Percentiles rank a stretch among this genome's conserved stretches.
Conservation (phyloP, 2,113 vertebrate genomes). For the Serilophus lunatus region DNA sequence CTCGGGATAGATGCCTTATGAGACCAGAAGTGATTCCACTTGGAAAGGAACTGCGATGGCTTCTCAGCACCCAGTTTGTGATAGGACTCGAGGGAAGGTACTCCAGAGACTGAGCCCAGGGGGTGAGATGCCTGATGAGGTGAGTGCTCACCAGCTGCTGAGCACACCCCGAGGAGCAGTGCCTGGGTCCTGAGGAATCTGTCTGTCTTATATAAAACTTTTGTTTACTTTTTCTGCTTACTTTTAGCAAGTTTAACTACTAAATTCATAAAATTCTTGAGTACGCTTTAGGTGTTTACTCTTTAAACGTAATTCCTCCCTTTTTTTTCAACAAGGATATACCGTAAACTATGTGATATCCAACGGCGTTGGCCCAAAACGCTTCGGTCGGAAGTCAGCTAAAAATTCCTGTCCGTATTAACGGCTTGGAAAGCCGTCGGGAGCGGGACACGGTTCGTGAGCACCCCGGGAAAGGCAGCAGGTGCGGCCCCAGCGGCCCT, state of each 20-base stretch:
- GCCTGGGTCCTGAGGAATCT: background rate
- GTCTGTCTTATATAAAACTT: background rate
- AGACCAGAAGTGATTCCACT: background rate
- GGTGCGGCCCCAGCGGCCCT: background rate
- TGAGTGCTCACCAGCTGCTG: background rate
- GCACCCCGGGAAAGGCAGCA: background rate
- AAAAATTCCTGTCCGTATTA: background rate
- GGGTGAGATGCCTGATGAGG: background rate
- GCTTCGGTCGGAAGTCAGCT: background rate
- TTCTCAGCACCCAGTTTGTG: background rate
- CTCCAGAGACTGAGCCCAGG: accelerated
- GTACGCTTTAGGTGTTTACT: background rate
- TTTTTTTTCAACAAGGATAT: background rate
- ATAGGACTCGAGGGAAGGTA: background rate
- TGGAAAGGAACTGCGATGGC: background rate
- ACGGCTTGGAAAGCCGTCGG: background rate
- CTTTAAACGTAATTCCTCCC: background rate
- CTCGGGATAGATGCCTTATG: accelerated
- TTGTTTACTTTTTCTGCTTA: background rate
- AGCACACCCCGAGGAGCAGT: background rate
- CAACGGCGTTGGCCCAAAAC: background rate
- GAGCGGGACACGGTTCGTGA: background rate
- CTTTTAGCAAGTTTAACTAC: background rate
- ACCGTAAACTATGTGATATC: background rate
- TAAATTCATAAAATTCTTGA: background rate